Evolutionary conservation across 2,888 invertebrate genomes (phyloP).

Genomic region (Tipula unca): DNA sequence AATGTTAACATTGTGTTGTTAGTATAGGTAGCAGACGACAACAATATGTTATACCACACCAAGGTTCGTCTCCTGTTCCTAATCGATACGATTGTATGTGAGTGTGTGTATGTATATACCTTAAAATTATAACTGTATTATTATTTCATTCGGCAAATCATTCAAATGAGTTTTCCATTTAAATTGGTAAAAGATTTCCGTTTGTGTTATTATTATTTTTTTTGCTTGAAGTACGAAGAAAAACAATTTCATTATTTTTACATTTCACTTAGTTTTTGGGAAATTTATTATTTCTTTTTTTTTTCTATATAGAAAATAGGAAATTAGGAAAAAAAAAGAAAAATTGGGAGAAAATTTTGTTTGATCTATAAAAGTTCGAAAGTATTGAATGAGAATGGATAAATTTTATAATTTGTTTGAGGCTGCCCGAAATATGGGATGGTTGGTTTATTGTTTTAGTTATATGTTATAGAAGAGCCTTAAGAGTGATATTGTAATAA

Average conservation of each 20-base stretch:
- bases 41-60: too few species aligned
- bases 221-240: neutral
- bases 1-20: too few species aligned
- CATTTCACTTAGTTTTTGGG: neutral
- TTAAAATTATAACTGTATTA: neutral
- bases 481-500: too few species aligned
- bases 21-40: too few species aligned
- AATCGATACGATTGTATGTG: neutral
- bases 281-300: neutral
- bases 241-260: neutral
- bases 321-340: neutral
- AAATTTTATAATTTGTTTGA: neutral
- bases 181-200: neutral
- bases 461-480: too few species aligned
- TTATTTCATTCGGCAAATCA: neutral
- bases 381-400: neutral
- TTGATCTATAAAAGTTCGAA: neutral
- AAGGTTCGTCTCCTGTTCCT: neutral
- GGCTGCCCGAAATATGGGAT: too few species aligned
- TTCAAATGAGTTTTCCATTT: conserved; percentile 14
- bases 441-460: too few species aligned
- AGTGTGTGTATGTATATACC: neutral
- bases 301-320: neutral
- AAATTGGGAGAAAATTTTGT: neutral
- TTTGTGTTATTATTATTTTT: neutral